These are phyloP conservation scores for Morone saxatilis DNA, from an alignment of 2,113 vertebrate species.

Conservation along the genomic window DNA sequence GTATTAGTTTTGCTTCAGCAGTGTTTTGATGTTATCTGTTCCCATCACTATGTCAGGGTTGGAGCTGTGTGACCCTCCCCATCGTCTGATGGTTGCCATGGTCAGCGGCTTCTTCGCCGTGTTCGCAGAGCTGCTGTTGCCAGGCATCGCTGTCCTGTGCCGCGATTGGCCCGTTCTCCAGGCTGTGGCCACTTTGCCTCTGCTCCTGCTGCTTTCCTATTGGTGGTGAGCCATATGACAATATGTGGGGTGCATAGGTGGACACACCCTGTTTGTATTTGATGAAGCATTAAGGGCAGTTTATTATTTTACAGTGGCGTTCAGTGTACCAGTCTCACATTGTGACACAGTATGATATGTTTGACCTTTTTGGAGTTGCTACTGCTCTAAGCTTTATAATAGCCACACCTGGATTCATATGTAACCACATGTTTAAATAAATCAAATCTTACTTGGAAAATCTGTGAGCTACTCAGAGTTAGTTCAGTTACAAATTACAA, in stretches of 20 bases:
- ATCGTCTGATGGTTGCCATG: constrained; percentile 88
- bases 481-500: constrained; percentile 1
- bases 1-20: constrained; percentile 15
- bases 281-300: background rate
- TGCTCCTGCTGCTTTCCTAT: constrained; percentile 86
- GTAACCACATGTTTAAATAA: background rate
- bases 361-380: background rate
- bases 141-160: constrained; percentile 85
- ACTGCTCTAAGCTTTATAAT: background rate
- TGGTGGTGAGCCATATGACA: constrained; percentile 87
- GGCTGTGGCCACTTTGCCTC: constrained; percentile 85
- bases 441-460: background rate
- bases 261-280: background rate
- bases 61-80: constrained; percentile 89
- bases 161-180: constrained; percentile 90
- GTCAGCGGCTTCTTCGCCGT: constrained; percentile 88
- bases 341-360: background rate
- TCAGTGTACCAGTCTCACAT: background rate
- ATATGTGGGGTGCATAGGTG: background rate
- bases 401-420: background rate
- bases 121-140: constrained; percentile 88
- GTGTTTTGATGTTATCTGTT: background rate
- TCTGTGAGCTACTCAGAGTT: background rate
- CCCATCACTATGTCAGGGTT: constrained; percentile 79
- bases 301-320: background rate